Base-by-base conservation (phyloP, 2,888 invertebrate species). In the Argyresthia albistria region DNA sequence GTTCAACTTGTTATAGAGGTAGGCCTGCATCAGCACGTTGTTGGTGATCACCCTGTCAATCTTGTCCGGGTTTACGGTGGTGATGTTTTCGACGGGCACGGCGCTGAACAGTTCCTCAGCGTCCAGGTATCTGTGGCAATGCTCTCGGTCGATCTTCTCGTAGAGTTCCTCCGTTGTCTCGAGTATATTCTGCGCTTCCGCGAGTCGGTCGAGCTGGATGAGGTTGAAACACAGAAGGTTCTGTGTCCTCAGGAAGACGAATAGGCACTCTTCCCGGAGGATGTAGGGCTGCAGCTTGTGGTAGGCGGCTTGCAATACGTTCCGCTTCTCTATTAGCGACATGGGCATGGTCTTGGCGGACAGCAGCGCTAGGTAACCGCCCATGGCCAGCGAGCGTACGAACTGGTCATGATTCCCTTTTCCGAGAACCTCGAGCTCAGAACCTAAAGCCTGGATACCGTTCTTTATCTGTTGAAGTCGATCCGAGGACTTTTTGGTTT, bases 21-120 rank as follows among this genome's bases (percentile, higher is more conserved):
- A 90, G 4, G 89, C 89, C 61, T 91, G 79, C 90, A 91, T 91
- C 61, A 91, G 90, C 52, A 90, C 75, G 61, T 91, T 91, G 61
- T 90, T 91, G 0, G 90, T 89, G 39, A 89, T 81, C 3, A 91
- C 71, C 62, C 89, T 89, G 58, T 90, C 89, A 15, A 91, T 77
- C 67, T 90, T 90, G 50, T 78, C 78, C 1, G 80, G 81, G 56
- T 76, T 77, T 7, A 84, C 74, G 42, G 74, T 68, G 51, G 75
- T 77, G 43, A 82, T 71, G 6, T 73, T 73, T 1, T 55, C 43
- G 10, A 80, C 55, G 7, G 69, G 57, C 55, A 80, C 77, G 1
- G 71, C 55, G 2, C 74, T 71, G 64, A 91, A 91, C 42, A 91
- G 65, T 59, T 90, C 89, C 64, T 91, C 90, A 1, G 89, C 80